A percentile compares a stretch with the other conserved stretches of the same genome.
These are phyloP conservation scores for Bombylius discolor DNA, from an alignment of 2,888 invertebrate species.

Conservation along the genomic window DNA sequence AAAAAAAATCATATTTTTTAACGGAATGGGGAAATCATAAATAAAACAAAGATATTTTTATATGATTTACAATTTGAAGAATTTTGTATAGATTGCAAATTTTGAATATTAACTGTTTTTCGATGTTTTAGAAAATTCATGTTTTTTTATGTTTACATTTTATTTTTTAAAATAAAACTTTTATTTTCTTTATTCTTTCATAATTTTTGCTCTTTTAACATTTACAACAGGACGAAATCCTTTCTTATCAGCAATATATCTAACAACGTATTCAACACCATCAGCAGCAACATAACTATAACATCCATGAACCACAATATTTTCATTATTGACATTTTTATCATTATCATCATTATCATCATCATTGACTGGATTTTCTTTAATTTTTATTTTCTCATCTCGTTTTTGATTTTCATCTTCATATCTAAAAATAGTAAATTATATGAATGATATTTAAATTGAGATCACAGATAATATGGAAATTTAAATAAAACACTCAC, in stretches of 20 bases:
- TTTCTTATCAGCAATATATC: conserved; percentile 44
- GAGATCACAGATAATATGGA: too few species aligned
- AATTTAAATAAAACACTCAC: too few species aligned
- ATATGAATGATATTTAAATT: too few species aligned
- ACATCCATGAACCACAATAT: conserved; percentile 23
- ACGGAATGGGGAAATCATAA: too few species aligned
- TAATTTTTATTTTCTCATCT: conserved; percentile 23
- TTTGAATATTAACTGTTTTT: too few species aligned
- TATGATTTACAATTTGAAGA: too few species aligned
- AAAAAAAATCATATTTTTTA: too few species aligned
- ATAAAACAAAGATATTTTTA: too few species aligned
- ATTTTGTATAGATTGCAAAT: too few species aligned
- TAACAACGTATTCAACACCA: conserved; percentile 40
- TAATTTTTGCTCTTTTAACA: conserved; percentile 20
- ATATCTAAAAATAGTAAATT: conserved; percentile 19
- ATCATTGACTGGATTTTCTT: conserved; percentile 4
- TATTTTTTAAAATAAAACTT: background rate
- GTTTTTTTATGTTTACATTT: background rate
- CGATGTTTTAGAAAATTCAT: too few species aligned
- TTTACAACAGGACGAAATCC: conserved; percentile 40
- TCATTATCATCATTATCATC: conserved; percentile 1
- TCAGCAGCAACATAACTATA: conserved; percentile 43
- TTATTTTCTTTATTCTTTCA: background rate
- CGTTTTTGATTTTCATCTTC: conserved; percentile 29
- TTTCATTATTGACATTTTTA: conserved; percentile 7